Conservation (phyloP, 2,797 vertebrate genomes). For the Sebastes taczanowskii region DNA sequence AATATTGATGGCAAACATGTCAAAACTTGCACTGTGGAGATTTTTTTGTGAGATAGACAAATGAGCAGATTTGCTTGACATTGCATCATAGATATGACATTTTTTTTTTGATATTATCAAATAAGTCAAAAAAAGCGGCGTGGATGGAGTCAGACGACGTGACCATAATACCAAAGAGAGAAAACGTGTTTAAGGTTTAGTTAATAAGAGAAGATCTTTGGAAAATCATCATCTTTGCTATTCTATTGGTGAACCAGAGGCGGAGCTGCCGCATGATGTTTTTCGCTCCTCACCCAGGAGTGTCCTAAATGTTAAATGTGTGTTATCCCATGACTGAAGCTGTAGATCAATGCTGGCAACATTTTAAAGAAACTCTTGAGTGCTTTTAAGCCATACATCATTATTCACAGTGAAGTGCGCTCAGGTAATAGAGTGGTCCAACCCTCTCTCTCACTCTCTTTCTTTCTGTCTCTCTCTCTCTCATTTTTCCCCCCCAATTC, state of each 20-base stretch:
- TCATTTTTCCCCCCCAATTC: constrained; percentile 44
- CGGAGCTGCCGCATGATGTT: constrained; percentile 1
- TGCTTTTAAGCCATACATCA: constrained; percentile 89
- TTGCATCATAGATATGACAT: constrained; percentile 72
- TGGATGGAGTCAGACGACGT: constrained; percentile 32
- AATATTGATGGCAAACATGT: constrained; percentile 72
- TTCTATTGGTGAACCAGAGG: constrained; percentile 23
- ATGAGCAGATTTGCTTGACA: constrained; percentile 74
- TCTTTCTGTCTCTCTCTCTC: background rate
- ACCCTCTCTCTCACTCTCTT: constrained; percentile 68
- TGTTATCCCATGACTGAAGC: constrained; percentile 73
- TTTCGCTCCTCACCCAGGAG: constrained; percentile 1
- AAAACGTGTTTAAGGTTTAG: constrained; percentile 30
- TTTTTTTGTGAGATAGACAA: constrained; percentile 68
- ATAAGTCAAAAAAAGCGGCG: constrained; percentile 53
- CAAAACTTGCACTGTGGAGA: constrained; percentile 64
- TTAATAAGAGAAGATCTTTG: constrained; percentile 1
- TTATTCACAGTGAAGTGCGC: constrained; percentile 90
- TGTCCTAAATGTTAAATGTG: constrained; percentile 50
- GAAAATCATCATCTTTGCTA: background rate
- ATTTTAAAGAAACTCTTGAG: constrained; percentile 87
- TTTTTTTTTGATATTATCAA: constrained; percentile 64
- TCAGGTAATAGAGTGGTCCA: constrained; percentile 89
- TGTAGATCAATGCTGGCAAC: constrained; percentile 78
- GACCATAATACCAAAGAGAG: constrained; percentile 42